Evolutionary conservation across 2,888 invertebrate species (phyloP).

Genomic region (Meiosimyza decipiens): DNA sequence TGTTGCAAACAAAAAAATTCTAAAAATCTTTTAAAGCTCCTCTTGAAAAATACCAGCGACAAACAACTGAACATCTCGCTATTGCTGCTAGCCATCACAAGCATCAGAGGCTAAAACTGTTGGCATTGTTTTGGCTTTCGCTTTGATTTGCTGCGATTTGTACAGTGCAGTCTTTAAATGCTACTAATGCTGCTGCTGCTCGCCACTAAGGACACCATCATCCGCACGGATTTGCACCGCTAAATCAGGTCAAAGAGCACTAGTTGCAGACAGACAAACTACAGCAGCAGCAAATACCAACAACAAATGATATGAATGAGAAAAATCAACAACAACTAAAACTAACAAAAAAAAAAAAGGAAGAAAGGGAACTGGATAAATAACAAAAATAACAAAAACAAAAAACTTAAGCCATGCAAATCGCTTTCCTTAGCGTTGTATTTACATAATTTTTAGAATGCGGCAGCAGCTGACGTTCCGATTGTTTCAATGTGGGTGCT

Average conservation of each 20-base stretch:
- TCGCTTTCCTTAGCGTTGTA: slow-evolving; percentile 17
- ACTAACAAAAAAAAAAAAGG: neutral
- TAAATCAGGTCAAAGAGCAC: slow-evolving; percentile 24
- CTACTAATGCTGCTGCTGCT: slow-evolving; percentile 1
- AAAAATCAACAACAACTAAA: slow-evolving; percentile 4
- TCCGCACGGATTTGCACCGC: slow-evolving; percentile 19
- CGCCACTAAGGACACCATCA: neutral
- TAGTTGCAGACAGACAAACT: neutral
- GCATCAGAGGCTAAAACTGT: too few relatives aligned
- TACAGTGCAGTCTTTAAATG: neutral
- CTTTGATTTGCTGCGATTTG: too few relatives aligned
- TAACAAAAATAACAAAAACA: neutral
- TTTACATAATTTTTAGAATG: slow-evolving; percentile 18
- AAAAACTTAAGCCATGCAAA: slow-evolving; percentile 7
- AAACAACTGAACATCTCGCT: too few relatives aligned
- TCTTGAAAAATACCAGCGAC: too few relatives aligned
- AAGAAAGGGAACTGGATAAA: too few relatives aligned
- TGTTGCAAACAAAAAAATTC: too few relatives aligned
- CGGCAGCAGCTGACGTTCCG: neutral
- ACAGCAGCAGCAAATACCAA: too few relatives aligned
- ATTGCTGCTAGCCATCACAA: too few relatives aligned
- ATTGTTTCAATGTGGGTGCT: slow-evolving; percentile 6
- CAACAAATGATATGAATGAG: neutral
- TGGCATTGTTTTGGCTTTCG: too few relatives aligned
- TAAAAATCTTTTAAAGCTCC: too few relatives aligned